Evolutionary conservation across 2,113 vertebrate species (phyloP).

Genomic region (Laticauda colubrina): DNA sequence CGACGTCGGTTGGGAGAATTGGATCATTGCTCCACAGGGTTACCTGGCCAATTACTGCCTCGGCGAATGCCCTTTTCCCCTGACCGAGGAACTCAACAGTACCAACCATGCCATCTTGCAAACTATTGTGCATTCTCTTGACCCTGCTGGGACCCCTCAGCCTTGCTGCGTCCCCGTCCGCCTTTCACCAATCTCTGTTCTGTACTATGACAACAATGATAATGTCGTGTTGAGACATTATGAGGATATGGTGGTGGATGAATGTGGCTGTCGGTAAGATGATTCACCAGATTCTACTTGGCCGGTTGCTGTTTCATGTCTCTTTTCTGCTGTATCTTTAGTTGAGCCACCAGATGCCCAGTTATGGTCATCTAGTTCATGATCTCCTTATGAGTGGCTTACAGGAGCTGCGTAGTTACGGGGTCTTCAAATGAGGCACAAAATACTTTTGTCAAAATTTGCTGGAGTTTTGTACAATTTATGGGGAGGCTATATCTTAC

Average conservation of each 20-base stretch:
- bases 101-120: conserved; percentile 95
- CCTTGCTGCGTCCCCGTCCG: conserved; percentile 90
- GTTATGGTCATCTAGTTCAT: neutral
- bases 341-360: neutral
- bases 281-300: neutral
- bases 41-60: conserved; percentile 94
- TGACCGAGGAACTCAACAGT: conserved; percentile 82
- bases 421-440: neutral
- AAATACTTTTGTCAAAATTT: neutral
- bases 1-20: conserved; percentile 94
- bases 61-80: conserved; percentile 86
- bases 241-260: conserved; percentile 95
- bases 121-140: conserved; percentile 85
- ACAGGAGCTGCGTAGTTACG: neutral
- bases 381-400: neutral
- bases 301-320: neutral
- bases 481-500: neutral
- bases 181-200: conserved; percentile 91
- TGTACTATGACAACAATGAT: conserved; percentile 93
- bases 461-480: neutral
- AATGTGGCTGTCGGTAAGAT: conserved; percentile 87
- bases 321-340: neutral
- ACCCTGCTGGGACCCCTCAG: conserved; percentile 76
- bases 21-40: conserved; percentile 93
- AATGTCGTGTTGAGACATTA: conserved; percentile 94